Evolutionary conservation across 2,797 vertebrate species (phyloP).

Genomic region (Pygocentrus nattereri): DNA sequence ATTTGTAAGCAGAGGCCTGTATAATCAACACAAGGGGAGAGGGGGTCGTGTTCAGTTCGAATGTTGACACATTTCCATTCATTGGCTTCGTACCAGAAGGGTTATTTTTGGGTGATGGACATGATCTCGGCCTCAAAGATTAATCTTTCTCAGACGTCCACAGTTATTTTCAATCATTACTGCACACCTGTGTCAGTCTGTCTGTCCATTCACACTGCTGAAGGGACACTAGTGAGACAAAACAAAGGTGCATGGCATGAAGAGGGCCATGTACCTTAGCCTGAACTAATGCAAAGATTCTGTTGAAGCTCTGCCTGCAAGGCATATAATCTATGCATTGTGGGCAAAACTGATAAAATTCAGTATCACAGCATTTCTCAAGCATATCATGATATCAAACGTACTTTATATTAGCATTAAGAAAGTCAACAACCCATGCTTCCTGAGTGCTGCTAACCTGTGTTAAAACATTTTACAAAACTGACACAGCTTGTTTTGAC

Average conservation of each 20-base stretch:
- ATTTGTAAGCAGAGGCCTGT: background rate
- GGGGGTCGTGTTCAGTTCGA: background rate
- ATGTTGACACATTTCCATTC: background rate
- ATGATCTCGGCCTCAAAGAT: slow-evolving; percentile 37
- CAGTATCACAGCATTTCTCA: background rate
- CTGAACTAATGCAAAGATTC: background rate
- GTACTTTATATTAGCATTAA: no score
- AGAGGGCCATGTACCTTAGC: no score
- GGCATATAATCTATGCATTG: background rate
- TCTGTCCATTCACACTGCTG: slow-evolving; percentile 19
- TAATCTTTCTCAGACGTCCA: slow-evolving; percentile 40
- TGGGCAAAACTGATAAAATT: background rate
- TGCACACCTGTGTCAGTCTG: slow-evolving; percentile 55
- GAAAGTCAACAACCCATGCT: no score
- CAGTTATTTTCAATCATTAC: slow-evolving; percentile 50
- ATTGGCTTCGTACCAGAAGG: background rate
- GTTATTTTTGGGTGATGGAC: slow-evolving; percentile 52
- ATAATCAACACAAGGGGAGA: background rate
- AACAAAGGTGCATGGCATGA: background rate
- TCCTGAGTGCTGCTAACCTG: no score
- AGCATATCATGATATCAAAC: no score
- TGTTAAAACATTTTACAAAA: background rate
- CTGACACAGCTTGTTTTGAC: background rate
- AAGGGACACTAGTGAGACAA: background rate
- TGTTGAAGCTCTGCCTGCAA: background rate